Percentiles rank a stretch among this genome's conserved stretches.
Evolutionary conservation across 1,140 invertebrate species (phyloP).

Genomic region (Adelges cooleyi): DNA sequence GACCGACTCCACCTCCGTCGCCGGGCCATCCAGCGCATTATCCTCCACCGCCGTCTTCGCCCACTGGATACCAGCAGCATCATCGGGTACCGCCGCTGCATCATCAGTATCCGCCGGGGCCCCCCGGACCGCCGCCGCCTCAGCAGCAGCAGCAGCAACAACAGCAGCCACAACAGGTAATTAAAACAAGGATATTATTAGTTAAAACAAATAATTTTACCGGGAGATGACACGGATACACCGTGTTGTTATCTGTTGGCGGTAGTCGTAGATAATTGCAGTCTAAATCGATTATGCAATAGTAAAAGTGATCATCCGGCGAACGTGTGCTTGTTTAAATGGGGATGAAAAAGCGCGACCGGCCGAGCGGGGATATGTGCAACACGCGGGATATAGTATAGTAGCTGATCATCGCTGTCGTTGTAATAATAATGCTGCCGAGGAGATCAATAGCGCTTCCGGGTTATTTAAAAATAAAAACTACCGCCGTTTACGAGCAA

Average conservation of each 20-base stretch:
- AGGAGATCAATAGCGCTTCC: background rate
- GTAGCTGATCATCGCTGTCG: background rate
- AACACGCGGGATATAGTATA: background rate
- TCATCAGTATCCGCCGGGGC: conserved; percentile 24
- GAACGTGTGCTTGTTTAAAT: too few relatives aligned
- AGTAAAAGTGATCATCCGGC: too few relatives aligned
- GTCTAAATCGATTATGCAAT: too few relatives aligned
- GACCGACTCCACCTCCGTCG: conserved; percentile 29
- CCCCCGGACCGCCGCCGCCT: conserved; percentile 25
- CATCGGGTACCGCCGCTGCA: conserved; percentile 12
- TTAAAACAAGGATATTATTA: too few relatives aligned
- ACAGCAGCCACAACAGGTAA: conserved; percentile 35
- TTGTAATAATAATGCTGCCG: background rate
- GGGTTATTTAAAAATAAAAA: conserved; percentile 21
- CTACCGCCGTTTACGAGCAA: conserved; percentile 10
- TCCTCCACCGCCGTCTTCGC: conserved; percentile 30
- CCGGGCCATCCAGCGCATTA: conserved; percentile 27
- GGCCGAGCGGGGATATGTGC: too few relatives aligned
- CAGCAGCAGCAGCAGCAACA: conserved; percentile 16
- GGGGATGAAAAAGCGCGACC: too few relatives aligned
- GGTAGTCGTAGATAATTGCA: too few relatives aligned
- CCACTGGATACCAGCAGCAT: conserved; percentile 19
- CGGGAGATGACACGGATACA: too few relatives aligned
- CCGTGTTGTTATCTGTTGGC: too few relatives aligned
- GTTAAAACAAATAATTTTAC: too few relatives aligned